A percentile compares a stretch with the other conserved stretches of the same genome.
phyloP scores from a whole-genome alignment of 2,888 invertebrate species.

The Aphidoletes aphidimyza region DNA sequence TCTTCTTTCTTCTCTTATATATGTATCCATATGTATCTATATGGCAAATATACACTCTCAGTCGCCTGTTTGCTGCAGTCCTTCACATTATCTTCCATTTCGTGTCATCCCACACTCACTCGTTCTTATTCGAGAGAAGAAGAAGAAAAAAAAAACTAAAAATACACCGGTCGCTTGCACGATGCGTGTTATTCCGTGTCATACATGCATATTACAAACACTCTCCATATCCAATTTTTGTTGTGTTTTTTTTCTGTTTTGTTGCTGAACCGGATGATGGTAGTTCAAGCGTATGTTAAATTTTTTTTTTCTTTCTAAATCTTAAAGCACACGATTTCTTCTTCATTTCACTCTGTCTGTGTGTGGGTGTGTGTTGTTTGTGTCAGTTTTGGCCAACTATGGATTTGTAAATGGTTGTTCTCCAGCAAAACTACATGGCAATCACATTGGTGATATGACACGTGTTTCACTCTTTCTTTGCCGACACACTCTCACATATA shows the following conservation, averaged over 20 bases:
- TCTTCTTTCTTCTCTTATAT: not conserved
- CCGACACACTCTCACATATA: not conserved
- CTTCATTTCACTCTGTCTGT: too few species aligned
- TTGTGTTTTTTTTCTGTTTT: too few species aligned
- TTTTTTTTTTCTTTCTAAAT: too few species aligned
- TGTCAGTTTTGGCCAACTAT: not conserved
- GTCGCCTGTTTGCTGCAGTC: not conserved
- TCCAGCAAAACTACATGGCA: not conserved
- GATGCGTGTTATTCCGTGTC: not conserved
- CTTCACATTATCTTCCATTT: not conserved
- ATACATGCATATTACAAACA: slow-evolving; percentile 22
- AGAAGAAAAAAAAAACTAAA: too few species aligned
- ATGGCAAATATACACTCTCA: not conserved
- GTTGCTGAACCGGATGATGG: too few species aligned
- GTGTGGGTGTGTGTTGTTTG: not conserved
- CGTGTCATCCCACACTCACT: not conserved
- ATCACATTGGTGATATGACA: not conserved
- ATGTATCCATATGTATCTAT: not conserved
- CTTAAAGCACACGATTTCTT: too few species aligned
- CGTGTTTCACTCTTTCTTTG: not conserved
- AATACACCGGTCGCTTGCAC: too few species aligned
- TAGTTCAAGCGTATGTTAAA: not conserved
- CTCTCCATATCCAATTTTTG: not conserved
- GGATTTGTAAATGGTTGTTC: not conserved
- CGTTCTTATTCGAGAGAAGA: too few species aligned